These are phyloP conservation scores for Leptonema lineaticorne DNA, from an alignment of 1,140 invertebrate genomes.

Conservation along the genomic window DNA sequence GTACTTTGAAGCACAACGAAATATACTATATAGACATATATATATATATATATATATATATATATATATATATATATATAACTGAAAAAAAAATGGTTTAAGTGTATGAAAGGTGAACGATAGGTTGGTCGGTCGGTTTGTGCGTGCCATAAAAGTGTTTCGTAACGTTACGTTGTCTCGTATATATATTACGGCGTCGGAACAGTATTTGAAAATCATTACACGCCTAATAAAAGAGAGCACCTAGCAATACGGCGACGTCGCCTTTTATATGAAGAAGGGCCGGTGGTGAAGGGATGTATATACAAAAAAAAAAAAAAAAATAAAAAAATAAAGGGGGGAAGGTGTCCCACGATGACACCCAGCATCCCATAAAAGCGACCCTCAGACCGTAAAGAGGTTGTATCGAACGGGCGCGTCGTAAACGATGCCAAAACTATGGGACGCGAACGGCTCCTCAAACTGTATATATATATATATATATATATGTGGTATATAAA, in stretches of 20 bases:
- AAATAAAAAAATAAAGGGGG: too few relatives aligned
- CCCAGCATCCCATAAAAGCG: slow-evolving; percentile 28
- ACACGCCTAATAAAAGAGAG: slow-evolving; percentile 33
- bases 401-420: slow-evolving; percentile 27
- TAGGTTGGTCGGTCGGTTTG: not conserved
- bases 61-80: too few relatives aligned
- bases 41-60: too few relatives aligned
- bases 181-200: slow-evolving; percentile 12
- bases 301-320: too few relatives aligned
- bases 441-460: too few relatives aligned
- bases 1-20: too few relatives aligned
- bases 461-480: not conserved
- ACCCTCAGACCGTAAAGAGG: slow-evolving; percentile 19
- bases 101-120: not conserved
- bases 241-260: slow-evolving; percentile 2
- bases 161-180: not conserved
- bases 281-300: too few relatives aligned
- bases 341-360: slow-evolving; percentile 10
- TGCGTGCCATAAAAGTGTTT: slow-evolving; percentile 3
- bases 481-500: not conserved
- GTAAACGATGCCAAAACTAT: slow-evolving; percentile 16
- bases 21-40: too few relatives aligned
- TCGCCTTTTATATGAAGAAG: not conserved
- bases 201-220: slow-evolving; percentile 41
- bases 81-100: too few relatives aligned